Evolutionary conservation across 2,888 invertebrate species (phyloP), one percentile per base, ranked within the genome.

Genomic region (Amiota communis): DNA sequence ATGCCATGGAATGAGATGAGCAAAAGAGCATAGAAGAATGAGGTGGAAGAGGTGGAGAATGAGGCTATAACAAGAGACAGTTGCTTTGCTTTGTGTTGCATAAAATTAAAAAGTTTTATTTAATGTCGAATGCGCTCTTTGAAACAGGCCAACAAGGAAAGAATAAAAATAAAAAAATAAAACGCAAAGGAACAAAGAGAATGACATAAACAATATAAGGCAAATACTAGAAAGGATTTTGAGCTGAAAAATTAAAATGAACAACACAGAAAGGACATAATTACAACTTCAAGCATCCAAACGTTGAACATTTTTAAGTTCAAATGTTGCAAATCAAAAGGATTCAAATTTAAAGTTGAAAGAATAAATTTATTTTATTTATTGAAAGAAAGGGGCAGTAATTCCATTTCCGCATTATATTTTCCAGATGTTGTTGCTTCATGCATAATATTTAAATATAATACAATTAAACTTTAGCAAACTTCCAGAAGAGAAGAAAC

Each of bases 41-140:
- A n/a, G 57, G 15, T 57, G 8, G 15, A 10, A 17, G 57, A 2
- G 4, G 12, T n/a, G n/a, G n/a, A n/a, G n/a, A 51, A 36, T 11
- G 15, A 47, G 47, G 15, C 15, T 13, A 4, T 20, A 57, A 11
- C 9, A 17, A 65, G 48, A 17, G 48, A 17, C 46, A 20, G 12
- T 65, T 65, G 47, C 65, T 15, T 51, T n/a, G 59, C 59, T 59
- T 65, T 65, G 65, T 65, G 65, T 48, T 65, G 65, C 65, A 65
- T 47, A 65, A 65, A 48, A 65, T 65, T 65, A 65, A 65, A 65
- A 65, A 65, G 36, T 65, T 65, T 64, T 64, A 47, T 47, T 64
- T 47, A 47, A 15, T 64, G 46, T 47, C 23, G 36, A 57, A n/a
- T 23, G 11, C 36, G 13, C 64, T 47, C 47, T 15, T 59, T 59